Base-by-base conservation (phyloP, 2,888 invertebrate genomes). In the Thymelicus sylvestris region DNA sequence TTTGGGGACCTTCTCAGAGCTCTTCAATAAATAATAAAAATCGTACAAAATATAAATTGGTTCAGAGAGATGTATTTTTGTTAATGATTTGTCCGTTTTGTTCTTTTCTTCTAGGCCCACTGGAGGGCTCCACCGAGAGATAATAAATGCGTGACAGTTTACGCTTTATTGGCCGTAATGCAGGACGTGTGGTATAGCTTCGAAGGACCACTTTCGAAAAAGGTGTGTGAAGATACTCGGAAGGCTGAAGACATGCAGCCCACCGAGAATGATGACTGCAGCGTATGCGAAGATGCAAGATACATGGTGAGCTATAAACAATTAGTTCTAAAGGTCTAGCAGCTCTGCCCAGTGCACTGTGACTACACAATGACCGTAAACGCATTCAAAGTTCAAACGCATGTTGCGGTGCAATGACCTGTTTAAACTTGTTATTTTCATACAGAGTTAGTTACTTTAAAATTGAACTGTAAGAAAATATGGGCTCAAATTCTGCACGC, bases 191-290 rank as follows among this genome's bases (percentile, higher is more conserved):
- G 93, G 92, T 93, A 93, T 73, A 88, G 79, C 47, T 87, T 79
- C 65, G 89, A 88, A 24, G 88, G 87, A 0, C 92, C 92, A 0
- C 75, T 93, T 8, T 89, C 91, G 0, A 87, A 84, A 69, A 80
- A 74, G 0, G 83, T 93, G 0, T 93, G 93, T 64, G 93, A 93
- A 72, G 91, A 93, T 71, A 80, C 79, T 0, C 83, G 92, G 19
- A 92, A 92, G 61, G 83, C 83, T 3, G 91, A 91, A 12, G 93
- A 93, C 48, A 91, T 92, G 85, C 85, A 83, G 68, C 93, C 93
- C 0, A 80, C 78, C 47, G 86, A 89, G 71, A 91, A 91, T 15
- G 83, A 85, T 31, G 76, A 89, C 64, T 93, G 93, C 71, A 72
- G 80, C 62, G 87, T 85, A 5, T 91, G 91, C 68, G 91, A 91